These are phyloP conservation scores for Periophthalmodon schlosseri DNA, from an alignment of 2,113 vertebrate genomes.

Conservation along the genomic window DNA sequence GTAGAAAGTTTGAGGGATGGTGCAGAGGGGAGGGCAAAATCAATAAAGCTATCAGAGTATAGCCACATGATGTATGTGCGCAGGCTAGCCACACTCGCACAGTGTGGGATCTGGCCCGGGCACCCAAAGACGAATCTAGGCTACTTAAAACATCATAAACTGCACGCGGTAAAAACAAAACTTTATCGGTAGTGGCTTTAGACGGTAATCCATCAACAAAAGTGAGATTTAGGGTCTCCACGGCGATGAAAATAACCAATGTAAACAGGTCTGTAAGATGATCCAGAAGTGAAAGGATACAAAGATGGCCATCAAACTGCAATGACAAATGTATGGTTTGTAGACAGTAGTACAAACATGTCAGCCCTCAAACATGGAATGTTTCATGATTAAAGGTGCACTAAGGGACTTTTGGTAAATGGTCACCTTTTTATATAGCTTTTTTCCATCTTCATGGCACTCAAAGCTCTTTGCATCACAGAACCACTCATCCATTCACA, in stretches of 20 bases:
- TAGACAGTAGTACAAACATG: too few species aligned
- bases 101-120: conserved; percentile 28
- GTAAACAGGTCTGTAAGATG: conserved; percentile 28
- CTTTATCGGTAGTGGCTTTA: conserved; percentile 60
- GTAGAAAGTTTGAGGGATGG: conserved; percentile 71
- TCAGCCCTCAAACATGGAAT: too few species aligned
- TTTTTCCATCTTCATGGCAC: too few species aligned
- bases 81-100: conserved; percentile 23
- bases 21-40: conserved; percentile 62
- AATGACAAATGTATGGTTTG: too few species aligned
- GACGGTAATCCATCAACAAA: conserved; percentile 48
- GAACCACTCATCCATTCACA: too few species aligned
- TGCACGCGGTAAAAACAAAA: conserved; percentile 65
- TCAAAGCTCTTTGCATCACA: too few species aligned
- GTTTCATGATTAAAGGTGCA: too few species aligned
- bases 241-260: conserved; percentile 26
- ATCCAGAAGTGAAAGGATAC: background rate
- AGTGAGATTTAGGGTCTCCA: conserved; percentile 42
- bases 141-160: conserved; percentile 70
- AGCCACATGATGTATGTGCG: conserved; percentile 70
- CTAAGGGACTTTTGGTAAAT: too few species aligned
- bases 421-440: too few species aligned
- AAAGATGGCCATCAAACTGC: background rate
- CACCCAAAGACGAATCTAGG: conserved; percentile 58
- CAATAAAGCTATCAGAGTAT: conserved; percentile 70